Evolutionary conservation across 1,140 invertebrate genomes (phyloP).

Genomic region (Riptortus pedestris): DNA sequence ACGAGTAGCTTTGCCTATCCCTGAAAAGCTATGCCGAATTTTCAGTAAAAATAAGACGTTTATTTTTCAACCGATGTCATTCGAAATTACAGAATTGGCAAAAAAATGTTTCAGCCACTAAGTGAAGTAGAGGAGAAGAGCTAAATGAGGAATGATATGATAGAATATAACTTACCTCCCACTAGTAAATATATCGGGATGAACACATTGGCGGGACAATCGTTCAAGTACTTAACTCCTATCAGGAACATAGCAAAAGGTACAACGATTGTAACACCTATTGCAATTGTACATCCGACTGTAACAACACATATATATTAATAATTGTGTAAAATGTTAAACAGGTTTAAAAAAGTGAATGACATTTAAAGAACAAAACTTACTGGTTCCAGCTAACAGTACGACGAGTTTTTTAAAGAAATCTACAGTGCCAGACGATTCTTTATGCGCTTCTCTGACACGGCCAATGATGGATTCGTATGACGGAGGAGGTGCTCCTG

Average conservation of each 20-base stretch:
- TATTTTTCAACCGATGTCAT: too few relatives aligned
- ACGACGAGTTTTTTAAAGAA: constrained; percentile 24
- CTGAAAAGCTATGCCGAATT: too few relatives aligned
- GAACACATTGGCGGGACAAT: constrained; percentile 15
- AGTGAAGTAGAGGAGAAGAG: too few relatives aligned
- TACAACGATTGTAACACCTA: constrained; percentile 22
- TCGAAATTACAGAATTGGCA: too few relatives aligned
- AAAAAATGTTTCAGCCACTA: too few relatives aligned
- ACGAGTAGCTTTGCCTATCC: too few relatives aligned
- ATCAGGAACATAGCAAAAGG: constrained; percentile 21
- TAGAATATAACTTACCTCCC: constrained; percentile 20
- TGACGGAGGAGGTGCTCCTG: constrained; percentile 21
- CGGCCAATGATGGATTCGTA: constrained; percentile 25
- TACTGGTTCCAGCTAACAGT: constrained; percentile 23
- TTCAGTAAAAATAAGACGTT: too few relatives aligned
- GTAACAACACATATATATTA: constrained; percentile 2
- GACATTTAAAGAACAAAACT: too few relatives aligned
- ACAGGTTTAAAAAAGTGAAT: too few relatives aligned
- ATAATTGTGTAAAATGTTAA: background rate
- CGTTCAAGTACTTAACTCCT: constrained; percentile 20
- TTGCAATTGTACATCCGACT: constrained; percentile 24
- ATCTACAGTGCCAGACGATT: constrained; percentile 24
- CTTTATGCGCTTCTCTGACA: constrained; percentile 24
- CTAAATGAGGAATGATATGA: too few relatives aligned
- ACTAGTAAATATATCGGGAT: constrained; percentile 24